phyloP scores from a whole-genome alignment of 30 jellyfish, hydroid and myxozoan genomes.

The Morbakka virulenta region DNA sequence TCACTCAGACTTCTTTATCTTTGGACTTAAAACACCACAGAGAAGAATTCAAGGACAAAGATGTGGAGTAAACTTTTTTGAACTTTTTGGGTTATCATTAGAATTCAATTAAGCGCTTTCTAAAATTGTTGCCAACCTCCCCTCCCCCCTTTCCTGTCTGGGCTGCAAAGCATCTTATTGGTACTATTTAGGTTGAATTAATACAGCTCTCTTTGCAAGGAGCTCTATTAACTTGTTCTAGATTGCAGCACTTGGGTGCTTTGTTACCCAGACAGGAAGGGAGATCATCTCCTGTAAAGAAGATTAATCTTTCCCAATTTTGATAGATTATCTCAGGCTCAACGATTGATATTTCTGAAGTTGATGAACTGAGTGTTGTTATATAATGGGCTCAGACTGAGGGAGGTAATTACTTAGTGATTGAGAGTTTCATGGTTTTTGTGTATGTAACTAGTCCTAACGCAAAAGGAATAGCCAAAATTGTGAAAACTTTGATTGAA shows the following conservation, averaged over 20 bases:
- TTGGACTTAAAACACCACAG: slow-evolving; percentile 17
- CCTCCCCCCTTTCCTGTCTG: slow-evolving; percentile 32
- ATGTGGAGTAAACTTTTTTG: slow-evolving; percentile 32
- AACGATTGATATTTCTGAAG: no score
- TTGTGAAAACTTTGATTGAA: neutral
- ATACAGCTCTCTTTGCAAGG: slow-evolving; percentile 6
- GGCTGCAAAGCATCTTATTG: slow-evolving; percentile 25
- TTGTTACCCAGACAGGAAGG: no score
- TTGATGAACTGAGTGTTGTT: no score
- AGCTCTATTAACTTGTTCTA: no score
- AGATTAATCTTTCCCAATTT: slow-evolving; percentile 1
- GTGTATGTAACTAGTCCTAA: no score
- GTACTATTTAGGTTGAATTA: slow-evolving; percentile 21
- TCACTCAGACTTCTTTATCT: slow-evolving; percentile 17
- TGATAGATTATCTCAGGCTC: no score
- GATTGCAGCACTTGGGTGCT: no score
- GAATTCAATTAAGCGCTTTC: slow-evolving; percentile 19
- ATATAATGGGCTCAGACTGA: neutral
- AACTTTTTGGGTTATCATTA: slow-evolving; percentile 15
- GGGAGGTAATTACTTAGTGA: neutral
- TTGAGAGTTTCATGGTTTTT: slow-evolving; percentile 17
- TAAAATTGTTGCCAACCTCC: no score
- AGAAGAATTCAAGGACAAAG: slow-evolving; percentile 16
- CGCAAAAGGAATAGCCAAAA: no score
- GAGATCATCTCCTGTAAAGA: slow-evolving; percentile 10